Evolutionary conservation across 1,140 invertebrate species (phyloP), one percentile per base, ranked within the genome.

Genomic region (Anadara kagoshimensis): DNA sequence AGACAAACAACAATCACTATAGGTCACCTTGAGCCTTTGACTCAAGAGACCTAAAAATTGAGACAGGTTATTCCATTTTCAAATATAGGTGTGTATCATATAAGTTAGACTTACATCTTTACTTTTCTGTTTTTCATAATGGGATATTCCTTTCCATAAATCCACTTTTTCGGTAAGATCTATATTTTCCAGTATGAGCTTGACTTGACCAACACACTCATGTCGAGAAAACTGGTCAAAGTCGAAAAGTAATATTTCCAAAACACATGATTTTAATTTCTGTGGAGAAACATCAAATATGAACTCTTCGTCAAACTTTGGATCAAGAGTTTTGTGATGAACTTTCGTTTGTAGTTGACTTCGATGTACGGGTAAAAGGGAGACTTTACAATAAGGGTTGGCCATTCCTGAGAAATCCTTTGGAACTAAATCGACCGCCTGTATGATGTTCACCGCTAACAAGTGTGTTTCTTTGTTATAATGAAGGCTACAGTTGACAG

Each of bases 271-370:
- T 0, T 72, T 64, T 24, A 87, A 57, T 49, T 82, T 80, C 24
- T 78, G 58, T 11, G 79, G 29, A 16, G 77, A 73, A 59, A 86
- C 75, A 62, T 89, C 87, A 71, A 89, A 89, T 18, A 87, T 83
- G 69, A 89, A 88, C 73, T 88, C 86, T 69, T 89, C 88, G 41
- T 89, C 86, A 63, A 89, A 89, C 54, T 83, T 90, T 68, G 93
- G 93, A 86, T 92, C 92, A 29, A 93, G 82, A 10, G 93, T 93
- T 78, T 91, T 92, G 77, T 92, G 92, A 79, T 93, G 92, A 66
- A 93, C 76, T 70, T 84, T 86, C 44, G 82, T 86, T 66, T 88
- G 85, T 5, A 86, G 66, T 44, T 81, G 77, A 20, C 73, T 75
- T 43, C 78, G 69, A 11, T 77, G 78, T 45, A 80, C 80, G 4